Evolutionary conservation across 2,113 vertebrate species (phyloP), one percentile per base, ranked within the genome.

Genomic region (Burhinus oedicnemus): DNA sequence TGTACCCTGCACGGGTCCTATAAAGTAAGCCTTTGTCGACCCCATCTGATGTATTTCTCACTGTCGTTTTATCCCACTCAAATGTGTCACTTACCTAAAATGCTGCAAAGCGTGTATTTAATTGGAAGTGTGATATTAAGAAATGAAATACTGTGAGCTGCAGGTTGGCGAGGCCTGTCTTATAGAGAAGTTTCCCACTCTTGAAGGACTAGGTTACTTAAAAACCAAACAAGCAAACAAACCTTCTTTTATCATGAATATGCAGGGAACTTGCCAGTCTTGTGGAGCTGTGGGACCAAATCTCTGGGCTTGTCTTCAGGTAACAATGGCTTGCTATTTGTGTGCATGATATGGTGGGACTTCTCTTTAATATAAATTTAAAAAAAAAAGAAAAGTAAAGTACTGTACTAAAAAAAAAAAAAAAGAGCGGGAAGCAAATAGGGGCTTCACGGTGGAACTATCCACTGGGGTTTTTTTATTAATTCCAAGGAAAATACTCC

Each of bases 281-380:
- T 99, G 99, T 91, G 99, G 99, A 62, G 99, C 99, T 13, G 98
- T 98, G 58, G 99, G 99, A 89, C 99, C 99, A 55, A 99, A 99
- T 97, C 98, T 99, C 49, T 99, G 99, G 99, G 99, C 99, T 83
- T 99, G 99, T 98, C 98, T 99, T 72, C 99, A 99, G 99, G 99
- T 99, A 98, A 98, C 88, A 38, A 75, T 54, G 32, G 47, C 15
- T 82, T 77, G 22, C 10, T 34, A 1, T 85, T 94, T 74, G 44
- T 49, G 25, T 81, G 68, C 69, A 40, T 77, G 64, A 34, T 38
- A n/a, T 23, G 16, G n/a, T 52, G 64, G 42, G 81, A 38, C n/a
- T 87, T 76, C 42, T 61, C 14, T 47, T 1, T 1, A 62, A 22
- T 38, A 9, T 15, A 32, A 44, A 66, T 45, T 64, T 22, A 64